These are phyloP conservation scores for Pandemis heparana DNA, from an alignment of 2,888 invertebrate genomes.

Conservation along the genomic window DNA sequence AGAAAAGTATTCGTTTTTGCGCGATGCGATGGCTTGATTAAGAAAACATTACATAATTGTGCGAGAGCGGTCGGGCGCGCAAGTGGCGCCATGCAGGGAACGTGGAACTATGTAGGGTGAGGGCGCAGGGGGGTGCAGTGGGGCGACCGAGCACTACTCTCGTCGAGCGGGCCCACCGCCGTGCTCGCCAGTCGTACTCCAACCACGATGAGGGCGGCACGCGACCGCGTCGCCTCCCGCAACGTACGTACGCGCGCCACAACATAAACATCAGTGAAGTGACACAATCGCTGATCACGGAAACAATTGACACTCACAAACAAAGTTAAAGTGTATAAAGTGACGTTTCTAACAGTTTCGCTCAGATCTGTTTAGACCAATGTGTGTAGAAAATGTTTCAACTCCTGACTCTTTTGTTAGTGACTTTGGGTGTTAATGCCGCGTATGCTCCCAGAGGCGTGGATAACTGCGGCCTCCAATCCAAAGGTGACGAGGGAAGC, in stretches of 20 bases:
- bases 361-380: slow-evolving; percentile 66
- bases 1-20: slow-evolving; percentile 67
- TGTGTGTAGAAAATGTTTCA: slow-evolving; percentile 83
- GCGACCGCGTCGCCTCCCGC: slow-evolving; percentile 68
- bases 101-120: slow-evolving; percentile 79
- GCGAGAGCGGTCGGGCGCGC: slow-evolving; percentile 74
- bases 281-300: slow-evolving; percentile 59
- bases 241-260: slow-evolving; percentile 69
- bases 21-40: slow-evolving; percentile 76
- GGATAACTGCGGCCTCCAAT: slow-evolving; percentile 72
- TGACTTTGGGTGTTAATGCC: slow-evolving; percentile 81
- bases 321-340: slow-evolving; percentile 55
- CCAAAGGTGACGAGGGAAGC: slow-evolving; percentile 79
- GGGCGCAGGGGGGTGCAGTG: slow-evolving; percentile 70
- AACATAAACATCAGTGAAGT: slow-evolving; percentile 81
- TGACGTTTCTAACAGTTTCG: slow-evolving; percentile 53
- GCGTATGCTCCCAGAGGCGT: slow-evolving; percentile 76
- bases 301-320: slow-evolving; percentile 55
- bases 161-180: slow-evolving; percentile 65
- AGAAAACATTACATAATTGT: slow-evolving; percentile 85
- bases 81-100: slow-evolving; percentile 82
- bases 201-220: slow-evolving; percentile 77
- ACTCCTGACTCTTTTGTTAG: slow-evolving; percentile 81
- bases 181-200: slow-evolving; percentile 72
- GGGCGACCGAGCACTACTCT: slow-evolving; percentile 76